A percentile compares a stretch with the other conserved stretches of the same genome.
Evolutionary conservation across 2,888 invertebrate genomes (phyloP).

Genomic region (Scaptomyza reducta): DNA sequence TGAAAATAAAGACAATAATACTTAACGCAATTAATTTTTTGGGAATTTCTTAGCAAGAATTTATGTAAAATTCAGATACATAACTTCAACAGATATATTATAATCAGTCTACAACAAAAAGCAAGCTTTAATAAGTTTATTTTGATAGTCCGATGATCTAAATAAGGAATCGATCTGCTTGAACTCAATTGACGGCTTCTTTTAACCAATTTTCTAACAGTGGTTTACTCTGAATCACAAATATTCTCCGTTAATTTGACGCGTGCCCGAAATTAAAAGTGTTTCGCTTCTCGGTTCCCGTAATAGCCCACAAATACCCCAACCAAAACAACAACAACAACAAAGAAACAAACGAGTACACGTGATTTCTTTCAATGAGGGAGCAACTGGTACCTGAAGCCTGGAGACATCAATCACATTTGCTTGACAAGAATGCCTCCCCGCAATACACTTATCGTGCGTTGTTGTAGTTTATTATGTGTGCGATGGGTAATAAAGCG

Average conservation of each 20-base stretch:
- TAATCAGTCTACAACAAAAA: no score
- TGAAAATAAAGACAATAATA: no score
- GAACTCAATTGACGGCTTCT: neutral
- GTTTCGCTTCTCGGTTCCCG: conserved; percentile 38
- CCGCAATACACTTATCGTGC: no score
- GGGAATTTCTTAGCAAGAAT: no score
- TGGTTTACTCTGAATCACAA: conserved; percentile 7
- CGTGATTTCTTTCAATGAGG: conserved; percentile 37
- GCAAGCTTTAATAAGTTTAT: no score
- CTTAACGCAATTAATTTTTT: no score
- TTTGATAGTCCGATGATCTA: no score
- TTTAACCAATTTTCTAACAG: no score
- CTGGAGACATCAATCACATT: conserved; percentile 55
- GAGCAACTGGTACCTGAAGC: conserved; percentile 26
- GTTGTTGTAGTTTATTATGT: neutral
- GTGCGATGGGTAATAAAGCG: conserved; percentile 49
- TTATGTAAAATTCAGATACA: no score
- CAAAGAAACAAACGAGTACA: conserved; percentile 5
- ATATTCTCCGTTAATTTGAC: neutral
- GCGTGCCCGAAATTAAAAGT: conserved; percentile 23
- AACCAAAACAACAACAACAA: conserved; percentile 19
- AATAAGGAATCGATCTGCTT: neutral
- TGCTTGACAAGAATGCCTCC: conserved; percentile 39
- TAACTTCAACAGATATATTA: no score
- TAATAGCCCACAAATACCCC: conserved; percentile 2